Base-by-base conservation (phyloP, 2,113 vertebrate species). In the Rhea americana region DNA sequence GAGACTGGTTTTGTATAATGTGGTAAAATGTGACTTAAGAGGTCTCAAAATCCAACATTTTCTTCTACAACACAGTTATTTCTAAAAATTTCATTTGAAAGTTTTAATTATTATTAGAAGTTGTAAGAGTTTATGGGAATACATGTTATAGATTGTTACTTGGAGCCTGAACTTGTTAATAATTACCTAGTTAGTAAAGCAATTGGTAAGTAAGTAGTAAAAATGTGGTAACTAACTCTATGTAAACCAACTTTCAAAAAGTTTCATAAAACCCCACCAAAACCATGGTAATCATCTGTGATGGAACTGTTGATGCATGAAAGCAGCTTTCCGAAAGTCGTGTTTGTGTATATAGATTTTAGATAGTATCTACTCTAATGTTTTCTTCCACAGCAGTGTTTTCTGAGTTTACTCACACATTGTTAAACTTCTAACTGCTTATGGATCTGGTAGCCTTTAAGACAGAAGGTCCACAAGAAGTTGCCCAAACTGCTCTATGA, bases 221-320 rank as follows among this genome's bases (percentile, higher is more conserved):
- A 53, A 82, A 82, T 28, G 11, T 32, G 18, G 6, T 67, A 59
- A 81, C 19, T 78, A 45, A 45, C 53, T 67, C 35, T 75, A 53
- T 25, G 37, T 72, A 74, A 56, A 78, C 14, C 8, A 71, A 5
- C 39, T 43, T 59, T 86, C 12, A 76, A 74, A 87, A 21, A n/a
- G 13, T 41, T 53, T 66, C 1, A 30, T 39, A 14, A 21, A 61
- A 59, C 73, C 73, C 10, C 3, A 16, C 41, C 19, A 45, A 15
- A 91, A 14, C 16, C 26, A 5, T 0, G 1, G 35, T 66, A 28
- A 21, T 56, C 2, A 8, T 9, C 28, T 1, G 0, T 43, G 68
- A 25, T 62, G 35, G 55, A 86, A 28, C 9, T 53, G 28, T 51
- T 74, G 89, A 10, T 26, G 25, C 0, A 0, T 45, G 80, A 32